phyloP scores from a whole-genome alignment of 2,888 invertebrate genomes.

The Ectemnius lituratus region DNA sequence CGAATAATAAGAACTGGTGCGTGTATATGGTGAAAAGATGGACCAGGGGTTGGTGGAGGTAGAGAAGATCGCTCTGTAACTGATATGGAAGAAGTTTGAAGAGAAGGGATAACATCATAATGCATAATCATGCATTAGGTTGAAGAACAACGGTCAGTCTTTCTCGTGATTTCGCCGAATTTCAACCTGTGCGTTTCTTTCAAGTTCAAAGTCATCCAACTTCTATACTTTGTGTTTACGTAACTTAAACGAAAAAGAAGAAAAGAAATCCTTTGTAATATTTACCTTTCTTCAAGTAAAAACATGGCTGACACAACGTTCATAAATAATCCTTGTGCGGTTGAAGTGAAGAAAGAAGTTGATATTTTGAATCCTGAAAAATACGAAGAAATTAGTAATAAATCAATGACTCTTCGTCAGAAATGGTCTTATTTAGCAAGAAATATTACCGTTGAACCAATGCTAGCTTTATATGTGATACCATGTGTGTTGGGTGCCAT shows the following conservation, averaged over 20 bases:
- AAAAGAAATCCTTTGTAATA: no score
- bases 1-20: conserved; percentile 18
- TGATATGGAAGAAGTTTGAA: conserved; percentile 51
- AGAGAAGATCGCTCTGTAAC: conserved; percentile 41
- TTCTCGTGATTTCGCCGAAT: conserved; percentile 45
- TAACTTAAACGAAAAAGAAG: no score
- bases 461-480: conserved; percentile 86
- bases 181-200: not conserved
- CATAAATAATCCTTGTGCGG: conserved; percentile 5
- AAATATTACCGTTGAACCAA: conserved; percentile 87
- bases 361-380: conserved; percentile 16
- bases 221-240: no score
- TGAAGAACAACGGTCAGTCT: conserved; percentile 55
- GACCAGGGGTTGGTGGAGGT: conserved; percentile 42
- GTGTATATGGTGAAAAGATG: conserved; percentile 28
- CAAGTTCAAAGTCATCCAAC: no score
- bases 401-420: conserved; percentile 80
- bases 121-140: conserved; percentile 65
- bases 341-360: conserved; percentile 42
- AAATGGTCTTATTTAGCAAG: conserved; percentile 81
- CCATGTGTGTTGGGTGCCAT: conserved; percentile 83
- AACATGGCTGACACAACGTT: conserved; percentile 35
- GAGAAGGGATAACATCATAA: conserved; percentile 57
- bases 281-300: not conserved
- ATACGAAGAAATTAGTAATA: conserved; percentile 72